Evolutionary conservation across 2,797 vertebrate genomes (phyloP), one percentile per base, ranked within the genome.

Genomic region (Scolopax bukidnonensis): DNA sequence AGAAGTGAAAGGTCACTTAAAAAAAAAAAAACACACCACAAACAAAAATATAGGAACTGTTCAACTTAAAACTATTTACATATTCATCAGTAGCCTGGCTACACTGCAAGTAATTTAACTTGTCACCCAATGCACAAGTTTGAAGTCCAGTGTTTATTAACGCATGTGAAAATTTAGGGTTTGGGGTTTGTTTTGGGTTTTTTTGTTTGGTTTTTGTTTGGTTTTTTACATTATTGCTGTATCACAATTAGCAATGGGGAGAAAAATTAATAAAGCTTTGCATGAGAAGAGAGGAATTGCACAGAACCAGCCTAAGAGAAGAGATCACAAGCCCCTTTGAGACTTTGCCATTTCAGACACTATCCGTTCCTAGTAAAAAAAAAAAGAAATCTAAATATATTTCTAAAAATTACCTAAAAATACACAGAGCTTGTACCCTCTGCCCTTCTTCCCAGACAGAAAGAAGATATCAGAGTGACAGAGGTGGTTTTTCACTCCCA

Each of bases 1-100:
- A 87, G 74, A 93, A 40, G 20, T 40, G 91, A 96, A 89, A 96
- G 86, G 80, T 90, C 84, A 61, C 77, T 87, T 69, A 38, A 70
- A 80, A 83, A 80, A 83, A 50, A 48, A 16, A 43, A 16, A 43
- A 43, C 41, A 43, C 36, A 36, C 36, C 36, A 36, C 36, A 11
- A 21, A 18, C 27, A 59, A 65, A 23, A 59, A 38, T 6, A 13
- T 27, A 48, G 7, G 19, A 48, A 24, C 27, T 7, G 28, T 38
- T 80, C 79, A 8, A 48, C 70, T 33, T 74, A 15, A 16, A 51
- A 18, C 20, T 54, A 15, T 40, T 69, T 36, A 57, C 21, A 76
- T 51, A 8, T 40, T 38, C 23, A 79, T 28, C 59, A 19, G 64
- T 38, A 57, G 57, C 30, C 77, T 32, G 20, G 33, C 43, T 70